phyloP scores from a whole-genome alignment of 2,797 vertebrate genomes.

The Macropus fuliginosus region DNA sequence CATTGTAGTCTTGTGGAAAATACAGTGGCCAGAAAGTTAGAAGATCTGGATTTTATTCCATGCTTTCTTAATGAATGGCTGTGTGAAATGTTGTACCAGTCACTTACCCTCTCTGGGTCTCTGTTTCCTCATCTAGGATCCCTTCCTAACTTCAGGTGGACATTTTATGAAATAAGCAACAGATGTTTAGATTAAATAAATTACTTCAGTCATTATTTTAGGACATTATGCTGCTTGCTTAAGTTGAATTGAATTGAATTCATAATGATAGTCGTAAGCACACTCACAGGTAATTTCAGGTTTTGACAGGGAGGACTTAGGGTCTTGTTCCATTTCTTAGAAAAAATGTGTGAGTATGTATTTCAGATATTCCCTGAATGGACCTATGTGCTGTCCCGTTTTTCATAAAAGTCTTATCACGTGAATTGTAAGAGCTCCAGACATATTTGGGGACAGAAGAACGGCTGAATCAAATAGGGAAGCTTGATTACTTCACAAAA shows the following conservation, averaged over 20 bases:
- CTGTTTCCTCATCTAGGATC: not conserved
- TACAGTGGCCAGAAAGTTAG: not conserved
- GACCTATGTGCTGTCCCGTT: not conserved
- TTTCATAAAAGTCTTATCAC: not conserved
- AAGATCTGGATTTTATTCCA: not conserved
- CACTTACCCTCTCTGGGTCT: not conserved
- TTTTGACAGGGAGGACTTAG: not conserved
- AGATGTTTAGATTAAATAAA: not conserved
- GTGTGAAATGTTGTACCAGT: not conserved
- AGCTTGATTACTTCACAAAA: slow-evolving; percentile 24
- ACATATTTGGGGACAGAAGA: not conserved
- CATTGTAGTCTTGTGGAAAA: not conserved
- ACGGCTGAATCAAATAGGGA: not conserved
- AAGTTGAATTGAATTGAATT: not conserved
- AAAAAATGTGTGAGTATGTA: not conserved
- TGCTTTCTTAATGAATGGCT: not conserved
- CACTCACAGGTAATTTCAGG: not conserved
- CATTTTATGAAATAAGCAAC: not conserved
- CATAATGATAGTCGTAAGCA: not conserved
- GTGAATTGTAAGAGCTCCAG: not conserved
- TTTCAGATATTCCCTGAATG: not conserved
- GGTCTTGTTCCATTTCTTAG: not conserved
- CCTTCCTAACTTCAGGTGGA: not conserved
- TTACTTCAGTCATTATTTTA: not conserved
- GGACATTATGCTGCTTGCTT: not conserved